Evolutionary conservation across 2,797 vertebrate genomes (phyloP), one percentile per base, ranked within the genome.

Genomic region (Carcharodon carcharias): DNA sequence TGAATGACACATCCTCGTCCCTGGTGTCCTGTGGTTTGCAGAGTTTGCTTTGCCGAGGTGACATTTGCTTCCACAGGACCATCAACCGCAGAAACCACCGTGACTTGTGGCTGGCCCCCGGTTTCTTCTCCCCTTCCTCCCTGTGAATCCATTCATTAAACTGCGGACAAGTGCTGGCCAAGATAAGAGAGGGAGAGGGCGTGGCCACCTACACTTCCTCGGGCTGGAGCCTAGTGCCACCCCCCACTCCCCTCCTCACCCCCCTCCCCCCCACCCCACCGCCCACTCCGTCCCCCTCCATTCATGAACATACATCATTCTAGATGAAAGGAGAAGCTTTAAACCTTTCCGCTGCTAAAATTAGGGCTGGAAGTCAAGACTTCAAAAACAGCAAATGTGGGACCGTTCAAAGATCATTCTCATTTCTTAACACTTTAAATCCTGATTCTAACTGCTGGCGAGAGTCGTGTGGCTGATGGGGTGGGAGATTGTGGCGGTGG

Each of bases 221-320:
- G 2, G 69, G 94, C 94, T 54, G 8, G 94, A 56, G 63, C 28
- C n/a, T 2, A 65, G 12, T 7, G 16, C 35, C 6, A 1, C 58
- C 11, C 14, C 14, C 87, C 54, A 28, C 26, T 23, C 85, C 50
- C 89, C 26, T 28, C 0, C 71, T n/a, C 45, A 50, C 11, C 14
- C 14, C 87, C 54, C 54, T 85, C 50, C 89, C 26, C 71, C 0
- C 71, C 31, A 8, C 1, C 31, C 4, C 1, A 11, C 56, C 67
- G 6, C 26, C 35, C 8, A 12, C n/a, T 5, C 89, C 2, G 8
- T 40, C 35, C 6, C 8, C 91, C n/a, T 61, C n/a, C 91, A 93
- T 93, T 93, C 91, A 93, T 93, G 61, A 93, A 93, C 91, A 65
- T 93, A 93, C 61, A 67, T 93, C 63, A 67, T 45, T 67, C n/a